Base-by-base conservation (phyloP, 2,888 invertebrate species). In the Eupithecia centaureata region DNA sequence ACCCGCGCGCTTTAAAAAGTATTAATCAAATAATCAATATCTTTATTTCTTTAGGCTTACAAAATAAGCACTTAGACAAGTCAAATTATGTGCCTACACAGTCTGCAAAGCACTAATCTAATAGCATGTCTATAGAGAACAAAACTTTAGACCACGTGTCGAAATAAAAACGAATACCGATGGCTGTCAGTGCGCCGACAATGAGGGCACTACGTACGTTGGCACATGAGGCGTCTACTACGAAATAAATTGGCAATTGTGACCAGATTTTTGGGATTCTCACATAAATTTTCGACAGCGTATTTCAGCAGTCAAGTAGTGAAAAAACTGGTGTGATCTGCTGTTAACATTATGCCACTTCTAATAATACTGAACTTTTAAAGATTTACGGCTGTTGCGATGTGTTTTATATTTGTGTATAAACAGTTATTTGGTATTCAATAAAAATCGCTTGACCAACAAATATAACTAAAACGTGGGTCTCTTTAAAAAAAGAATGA, bases 171-270 rank as follows among this genome's bases (percentile, higher is more conserved):
- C 18, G 30, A 33, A 60, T 35, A 51, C 69, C 67, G 72, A 73
- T 74, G 75, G 74, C 70, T 73, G 54, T 60, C 56, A 64, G 18
- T 67, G 68, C 70, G 63, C 66, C 67, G 62, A 67, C 68, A 76
- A 68, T 47, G 54, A 38, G 60, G 65, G 13, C 65, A 63, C 52
- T 67, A 66, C 68, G 70, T 67, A 66, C 68, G 70, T 64, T 76
- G 76, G 74, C 76, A 72, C 67, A 54, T 59, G 64, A 64, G 67
- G 61, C 61, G 70, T 66, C 51, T 63, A 76, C 73, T 76, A 75
- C 73, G 52, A 61, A 71, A 78, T 74, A 74, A 72, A 77, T 78
- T 82, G 79, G 80, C 79, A 78, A 64, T 61, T 58, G 63, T 58
- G 56, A 68, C 54, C 25, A 77, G 61, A 79, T 75, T 70, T 69